Base-by-base conservation (phyloP, 1,140 invertebrate genomes). In the Zaprionus davidi region DNA sequence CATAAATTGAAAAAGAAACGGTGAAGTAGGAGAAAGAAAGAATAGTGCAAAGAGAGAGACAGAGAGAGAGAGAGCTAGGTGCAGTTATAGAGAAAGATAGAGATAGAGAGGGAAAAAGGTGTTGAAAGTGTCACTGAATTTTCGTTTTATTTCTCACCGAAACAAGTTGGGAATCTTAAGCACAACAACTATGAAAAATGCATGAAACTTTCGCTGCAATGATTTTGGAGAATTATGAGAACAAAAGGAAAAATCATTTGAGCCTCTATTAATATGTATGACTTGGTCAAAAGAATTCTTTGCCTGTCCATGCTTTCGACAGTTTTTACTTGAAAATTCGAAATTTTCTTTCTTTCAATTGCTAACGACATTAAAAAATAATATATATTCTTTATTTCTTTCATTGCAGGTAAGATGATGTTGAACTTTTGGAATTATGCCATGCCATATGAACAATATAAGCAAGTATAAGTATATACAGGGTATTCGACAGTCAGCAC, bases 371-470 rank as follows among this genome's bases (percentile, higher is more conserved):
- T 5, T 13, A 12, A 51, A 5, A 7, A 5, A 7, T 5, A 3
- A 57, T 20, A 31, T 4, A 15, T 38, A 11, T 24, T 36, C 15
- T 69, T 13, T 60, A 5, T 24, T 36, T 46, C 7, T 44, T 24
- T 36, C 2, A 5, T 69, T 69, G 7, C 20, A 60, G 66, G 66
- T 69, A 60, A 68, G 41, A 46, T 26, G 55, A 20, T 46, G 65
- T 12, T 22, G 17, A 15, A 36, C 24, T 5, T 20, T 28, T 55
- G 11, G 7, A 67, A 57, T 5, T 41, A 41, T 15, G 3, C 24
- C 9, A 9, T 1, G 9, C 26, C n/a, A 15, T 11, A 12, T 22
- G n/a, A 3, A 41, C 5, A 5, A n/a, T 31, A 11, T n/a, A 64
- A 24, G 59, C 67, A 64, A 66, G 69, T 71, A 58, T 15, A 17